These are phyloP conservation scores for Conus ventricosus DNA, from an alignment of 1,140 invertebrate species.

Conservation along the genomic window DNA sequence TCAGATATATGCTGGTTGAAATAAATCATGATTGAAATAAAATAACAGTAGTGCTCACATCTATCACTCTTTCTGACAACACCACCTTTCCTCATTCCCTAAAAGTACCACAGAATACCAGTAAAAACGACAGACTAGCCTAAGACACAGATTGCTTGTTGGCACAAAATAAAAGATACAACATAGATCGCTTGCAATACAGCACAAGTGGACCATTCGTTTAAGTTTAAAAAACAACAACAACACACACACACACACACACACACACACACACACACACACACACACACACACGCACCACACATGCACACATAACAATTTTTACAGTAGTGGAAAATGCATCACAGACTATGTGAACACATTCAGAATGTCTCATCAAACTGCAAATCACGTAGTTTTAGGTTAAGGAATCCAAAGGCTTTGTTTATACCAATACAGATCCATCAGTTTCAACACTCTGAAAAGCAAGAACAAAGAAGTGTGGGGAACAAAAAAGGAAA, in stretches of 20 bases:
- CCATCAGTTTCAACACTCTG: not conserved
- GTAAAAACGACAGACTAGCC: not conserved
- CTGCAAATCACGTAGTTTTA: not conserved
- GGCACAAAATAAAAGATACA: not conserved
- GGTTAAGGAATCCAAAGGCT: not conserved
- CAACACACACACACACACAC: not conserved
- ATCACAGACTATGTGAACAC: not conserved
- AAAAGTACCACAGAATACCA: not conserved
- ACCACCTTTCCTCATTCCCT: no score
- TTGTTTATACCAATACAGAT: not conserved
- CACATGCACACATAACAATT: not conserved
- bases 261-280: not conserved
- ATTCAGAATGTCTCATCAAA: not conserved
- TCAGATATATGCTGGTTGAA: no score
- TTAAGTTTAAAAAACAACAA: not conserved
- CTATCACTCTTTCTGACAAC: no score
- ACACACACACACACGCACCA: not conserved
- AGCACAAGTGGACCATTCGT: not conserved
- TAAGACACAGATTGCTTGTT: not conserved
- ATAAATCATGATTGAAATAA: no score
- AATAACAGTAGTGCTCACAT: no score
- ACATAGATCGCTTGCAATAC: not conserved
- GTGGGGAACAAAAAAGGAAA: no score
- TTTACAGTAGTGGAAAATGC: not conserved
- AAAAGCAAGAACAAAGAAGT: not conserved